Base-by-base conservation (phyloP, 2,888 invertebrate species). In the Mechanitis messenoides region DNA sequence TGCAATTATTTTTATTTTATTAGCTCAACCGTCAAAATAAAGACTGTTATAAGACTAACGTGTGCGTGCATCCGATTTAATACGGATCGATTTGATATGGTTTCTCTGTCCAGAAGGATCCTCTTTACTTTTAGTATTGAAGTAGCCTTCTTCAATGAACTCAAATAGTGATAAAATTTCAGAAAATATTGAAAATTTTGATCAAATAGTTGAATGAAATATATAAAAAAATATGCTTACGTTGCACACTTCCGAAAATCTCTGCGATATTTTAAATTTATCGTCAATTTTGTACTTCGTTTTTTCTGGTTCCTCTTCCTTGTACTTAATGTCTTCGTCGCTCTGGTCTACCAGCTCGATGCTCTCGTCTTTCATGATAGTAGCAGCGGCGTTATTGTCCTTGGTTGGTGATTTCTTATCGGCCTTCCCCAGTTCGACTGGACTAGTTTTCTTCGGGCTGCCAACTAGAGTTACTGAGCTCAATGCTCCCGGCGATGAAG, bases 391-490 rank as follows among this genome's bases (percentile, higher is more conserved):
- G 45, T 86, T 81, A 53, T 86, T 87, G 60, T 87, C 85, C 64
- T 68, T 86, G 1, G 74, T 74, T 2, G 80, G 79, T 5, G 85
- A 79, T 57, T 81, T 80, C 12, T 69, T 73, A 31, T 80, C 80
- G 0, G 60, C 70, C 3, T 72, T 69, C 1, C 76, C 66, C 3
- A 80, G 78, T 9, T 84, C 84, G 42, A 64, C 66, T 20, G 86
- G 85, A 64, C 85, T 87, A 1, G 72, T 71, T 62, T 86, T 86
- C 60, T 85, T 88, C 0, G 87, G 85, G 67, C 92, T 93, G 0
- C 93, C 94, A 0, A 95, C 92, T 55, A 95, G 76, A 1, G 95
- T 95, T 0, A 93, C 93, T 9, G 94, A 94, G 73, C 95, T 95
- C 20, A 94, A 82, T 61, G 94, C 95, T 53, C 95, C 94, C 0